Base-by-base conservation (phyloP, 2,888 invertebrate genomes). In the Augochlorella aurata region DNA sequence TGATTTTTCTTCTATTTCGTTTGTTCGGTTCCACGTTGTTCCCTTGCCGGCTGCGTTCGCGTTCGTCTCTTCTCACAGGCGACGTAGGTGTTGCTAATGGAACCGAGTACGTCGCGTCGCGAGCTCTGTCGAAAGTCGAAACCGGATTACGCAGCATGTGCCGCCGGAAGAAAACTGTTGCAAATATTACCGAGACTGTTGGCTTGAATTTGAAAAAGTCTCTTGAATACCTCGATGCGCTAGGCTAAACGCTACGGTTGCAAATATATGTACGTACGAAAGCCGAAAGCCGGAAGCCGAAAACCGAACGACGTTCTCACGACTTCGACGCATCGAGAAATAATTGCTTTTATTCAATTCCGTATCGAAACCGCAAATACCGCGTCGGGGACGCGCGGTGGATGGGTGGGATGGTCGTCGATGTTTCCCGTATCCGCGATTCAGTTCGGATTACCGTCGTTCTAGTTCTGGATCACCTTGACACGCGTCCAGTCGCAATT, bases 401-500 rank as follows among this genome's bases (percentile, higher is more conserved):
- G 21, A 16, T 9, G 29, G 24, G 61, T 2, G 9, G 29, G 68
- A 38, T 21, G 66, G 54, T 52, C 66, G 70, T 69, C 58, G 58
- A 65, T 16, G 69, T 73, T 74, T 77, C 61, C 71, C 58, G 67
- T 58, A n/a, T 58, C 21, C 44, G 74, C 79, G 69, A 77, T 61
- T 77, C 70, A 61, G 77, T 65, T 72, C 79, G 75, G 76, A 74
- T 82, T 77, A 69, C 67, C 54, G 47, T 71, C 65, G 80, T 18
- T 29, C 5, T 7, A 7, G 54, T 81, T 78, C 83, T 77, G 82
- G 86, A 85, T 87, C 84, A 87, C 88, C 85, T 88, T 87, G 85
- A 85, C 68, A 71, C 73, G 52, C 82, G 74, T 74, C 63, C 54
- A 77, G 21, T 49, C 50, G 45, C 63, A 67, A 77, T 84, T 77